These are phyloP conservation scores for Cyclophora punctaria DNA, from an alignment of 2,888 invertebrate species.

Conservation along the genomic window DNA sequence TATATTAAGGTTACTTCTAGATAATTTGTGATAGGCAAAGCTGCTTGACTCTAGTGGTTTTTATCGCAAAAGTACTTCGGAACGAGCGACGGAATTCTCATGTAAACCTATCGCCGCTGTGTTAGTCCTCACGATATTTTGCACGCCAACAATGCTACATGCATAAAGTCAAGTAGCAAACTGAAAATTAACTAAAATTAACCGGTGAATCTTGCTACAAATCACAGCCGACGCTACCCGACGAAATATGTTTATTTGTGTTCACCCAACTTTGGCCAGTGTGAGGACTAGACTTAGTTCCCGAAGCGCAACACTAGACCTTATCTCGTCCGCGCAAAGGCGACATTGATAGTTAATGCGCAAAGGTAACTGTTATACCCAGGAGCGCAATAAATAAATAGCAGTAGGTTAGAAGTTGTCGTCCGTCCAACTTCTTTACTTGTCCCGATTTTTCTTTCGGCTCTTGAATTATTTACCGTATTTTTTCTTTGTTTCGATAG, in stretches of 20 bases:
- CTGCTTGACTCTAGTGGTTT: no score
- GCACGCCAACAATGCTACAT: no score
- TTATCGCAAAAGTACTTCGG: no score
- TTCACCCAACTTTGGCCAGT: constrained; percentile 30
- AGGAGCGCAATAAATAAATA: constrained; percentile 62
- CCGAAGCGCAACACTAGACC: constrained; percentile 12
- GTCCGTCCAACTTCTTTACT: constrained; percentile 38
- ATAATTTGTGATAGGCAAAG: no score
- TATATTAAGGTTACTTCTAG: no score
- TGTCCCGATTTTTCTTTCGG: constrained; percentile 44
- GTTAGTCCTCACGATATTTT: no score
- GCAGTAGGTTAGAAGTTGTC: constrained; percentile 49
- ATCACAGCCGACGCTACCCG: constrained; percentile 32
- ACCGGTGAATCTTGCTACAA: constrained; percentile 39
- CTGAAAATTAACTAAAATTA: constrained; percentile 24
- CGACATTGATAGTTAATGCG: constrained; percentile 2
- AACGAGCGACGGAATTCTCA: no score
- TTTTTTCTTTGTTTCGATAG: constrained; percentile 37
- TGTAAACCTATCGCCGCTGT: no score
- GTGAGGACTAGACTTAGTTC: constrained; percentile 28
- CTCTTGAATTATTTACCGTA: constrained; percentile 48
- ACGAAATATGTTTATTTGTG: constrained; percentile 51
- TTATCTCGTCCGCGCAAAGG: constrained; percentile 14
- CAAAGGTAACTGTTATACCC: constrained; percentile 36
- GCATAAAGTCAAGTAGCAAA: background rate